phyloP scores from a whole-genome alignment of 2,113 vertebrate genomes.

The Micronycteris hirsuta region DNA sequence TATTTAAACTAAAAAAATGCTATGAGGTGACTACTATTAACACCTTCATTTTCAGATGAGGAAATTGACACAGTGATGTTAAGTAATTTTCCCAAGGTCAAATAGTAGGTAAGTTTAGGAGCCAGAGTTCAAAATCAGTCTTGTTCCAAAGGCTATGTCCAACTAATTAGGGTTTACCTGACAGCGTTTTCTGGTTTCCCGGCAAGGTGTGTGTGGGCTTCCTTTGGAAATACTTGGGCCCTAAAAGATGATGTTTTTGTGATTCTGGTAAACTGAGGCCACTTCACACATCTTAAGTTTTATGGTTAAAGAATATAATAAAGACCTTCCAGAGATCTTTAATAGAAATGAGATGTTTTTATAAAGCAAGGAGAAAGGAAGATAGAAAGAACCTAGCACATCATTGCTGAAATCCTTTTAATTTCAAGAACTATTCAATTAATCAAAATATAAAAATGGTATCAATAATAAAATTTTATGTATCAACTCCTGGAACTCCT shows the following conservation, averaged over 20 bases:
- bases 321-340: not conserved
- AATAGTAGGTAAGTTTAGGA: not conserved
- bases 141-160: not conserved
- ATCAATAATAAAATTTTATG: not conserved
- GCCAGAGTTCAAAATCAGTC: not conserved
- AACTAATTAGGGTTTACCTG: not conserved
- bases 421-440: not conserved
- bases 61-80: not conserved
- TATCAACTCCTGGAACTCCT: not conserved
- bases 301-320: not conserved
- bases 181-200: not conserved
- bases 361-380: not conserved
- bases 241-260: not conserved
- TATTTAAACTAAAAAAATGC: not conserved
- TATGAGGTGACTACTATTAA: not conserved
- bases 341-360: not conserved
- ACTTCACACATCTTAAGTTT: not conserved
- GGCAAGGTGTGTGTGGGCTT: not conserved
- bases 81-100: not conserved
- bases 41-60: not conserved
- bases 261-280: not conserved
- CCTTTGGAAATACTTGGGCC: not conserved
- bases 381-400: not conserved
- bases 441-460: not conserved
- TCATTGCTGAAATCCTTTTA: not conserved